Percentiles rank a stretch among this genome's conserved stretches.
These are phyloP conservation scores for human (Homo sapiens) DNA, from an alignment of 2,113 vertebrate genomes.

Conservation along the genomic window DNA sequence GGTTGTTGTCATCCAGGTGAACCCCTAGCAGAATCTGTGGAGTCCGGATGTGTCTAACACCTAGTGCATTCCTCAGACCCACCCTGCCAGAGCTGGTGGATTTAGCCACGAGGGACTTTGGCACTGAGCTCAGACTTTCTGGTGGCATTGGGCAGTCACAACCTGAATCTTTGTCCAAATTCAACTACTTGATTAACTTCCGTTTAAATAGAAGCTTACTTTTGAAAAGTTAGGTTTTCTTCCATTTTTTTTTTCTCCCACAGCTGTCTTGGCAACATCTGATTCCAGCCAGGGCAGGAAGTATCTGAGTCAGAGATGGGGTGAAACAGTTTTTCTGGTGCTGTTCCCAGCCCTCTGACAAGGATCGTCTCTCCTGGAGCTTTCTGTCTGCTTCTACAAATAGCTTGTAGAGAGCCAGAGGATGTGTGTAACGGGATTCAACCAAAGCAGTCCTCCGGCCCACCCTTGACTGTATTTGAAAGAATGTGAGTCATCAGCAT, in stretches of 20 bases:
- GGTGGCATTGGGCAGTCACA: not conserved
- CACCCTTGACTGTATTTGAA: not conserved
- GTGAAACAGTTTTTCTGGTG: constrained; percentile 33
- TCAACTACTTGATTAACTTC: constrained; percentile 42
- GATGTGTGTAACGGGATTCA: not conserved
- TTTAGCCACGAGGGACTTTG: not conserved
- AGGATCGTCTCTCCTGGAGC: not conserved
- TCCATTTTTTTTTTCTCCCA: not conserved
- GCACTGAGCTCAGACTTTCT: not conserved
- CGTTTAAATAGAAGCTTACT: constrained; percentile 51
- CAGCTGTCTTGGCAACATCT: constrained; percentile 61
- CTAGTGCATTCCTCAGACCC: not conserved
- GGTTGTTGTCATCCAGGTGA: not conserved
- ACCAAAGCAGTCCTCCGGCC: not conserved
- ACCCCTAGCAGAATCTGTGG: not conserved
- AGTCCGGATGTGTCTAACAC: not conserved
- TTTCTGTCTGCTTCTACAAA: not conserved
- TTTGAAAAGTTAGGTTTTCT: constrained; percentile 45
- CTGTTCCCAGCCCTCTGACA: constrained; percentile 26
- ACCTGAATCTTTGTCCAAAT: constrained; percentile 8
- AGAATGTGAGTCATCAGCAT: not conserved
- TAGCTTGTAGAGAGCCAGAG: not conserved
- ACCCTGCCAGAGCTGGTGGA: not conserved
- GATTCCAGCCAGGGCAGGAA: constrained; percentile 54
- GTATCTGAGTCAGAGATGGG: constrained; percentile 47